These are phyloP conservation scores for Neodiprion pinetum DNA, from an alignment of 1,140 invertebrate species.

Conservation along the genomic window DNA sequence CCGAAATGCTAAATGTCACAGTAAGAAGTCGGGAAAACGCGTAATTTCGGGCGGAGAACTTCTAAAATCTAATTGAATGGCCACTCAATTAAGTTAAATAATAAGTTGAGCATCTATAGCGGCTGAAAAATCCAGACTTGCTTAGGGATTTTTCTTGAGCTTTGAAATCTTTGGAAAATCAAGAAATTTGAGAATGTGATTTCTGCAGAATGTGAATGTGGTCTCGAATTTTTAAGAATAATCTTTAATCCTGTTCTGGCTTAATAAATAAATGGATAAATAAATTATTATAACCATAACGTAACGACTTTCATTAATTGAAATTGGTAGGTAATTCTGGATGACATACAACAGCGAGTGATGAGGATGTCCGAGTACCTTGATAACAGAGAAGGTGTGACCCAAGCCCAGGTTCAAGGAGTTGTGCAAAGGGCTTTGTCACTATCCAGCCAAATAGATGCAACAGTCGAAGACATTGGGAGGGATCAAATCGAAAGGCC, in stretches of 20 bases:
- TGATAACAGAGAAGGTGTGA: constrained; percentile 49
- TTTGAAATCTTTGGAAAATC: background rate
- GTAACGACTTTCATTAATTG: too few relatives aligned
- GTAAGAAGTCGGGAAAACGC: too few relatives aligned
- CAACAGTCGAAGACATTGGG: constrained; percentile 54
- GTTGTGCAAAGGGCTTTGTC: constrained; percentile 51
- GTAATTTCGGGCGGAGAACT: too few relatives aligned
- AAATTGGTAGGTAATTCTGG: constrained; percentile 45
- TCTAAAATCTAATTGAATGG: too few relatives aligned
- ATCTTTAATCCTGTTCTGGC: background rate
- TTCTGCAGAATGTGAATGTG: background rate
- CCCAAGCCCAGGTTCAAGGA: constrained; percentile 45
- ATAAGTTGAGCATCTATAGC: too few relatives aligned
- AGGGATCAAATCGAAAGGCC: constrained; percentile 51
- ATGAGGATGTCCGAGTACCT: constrained; percentile 46
- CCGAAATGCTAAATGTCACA: too few relatives aligned
- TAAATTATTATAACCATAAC: too few relatives aligned
- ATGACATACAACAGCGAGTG: constrained; percentile 51
- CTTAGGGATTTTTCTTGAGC: too few relatives aligned
- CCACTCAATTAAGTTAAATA: too few relatives aligned
- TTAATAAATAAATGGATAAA: too few relatives aligned
- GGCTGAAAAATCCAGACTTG: too few relatives aligned
- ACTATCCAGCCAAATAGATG: constrained; percentile 49
- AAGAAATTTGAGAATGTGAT: background rate
- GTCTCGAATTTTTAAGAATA: background rate